A percentile compares a stretch with the other conserved stretches of the same genome.
These are phyloP conservation scores for Scomber colias DNA, from an alignment of 2,113 vertebrate species.

Conservation along the genomic window DNA sequence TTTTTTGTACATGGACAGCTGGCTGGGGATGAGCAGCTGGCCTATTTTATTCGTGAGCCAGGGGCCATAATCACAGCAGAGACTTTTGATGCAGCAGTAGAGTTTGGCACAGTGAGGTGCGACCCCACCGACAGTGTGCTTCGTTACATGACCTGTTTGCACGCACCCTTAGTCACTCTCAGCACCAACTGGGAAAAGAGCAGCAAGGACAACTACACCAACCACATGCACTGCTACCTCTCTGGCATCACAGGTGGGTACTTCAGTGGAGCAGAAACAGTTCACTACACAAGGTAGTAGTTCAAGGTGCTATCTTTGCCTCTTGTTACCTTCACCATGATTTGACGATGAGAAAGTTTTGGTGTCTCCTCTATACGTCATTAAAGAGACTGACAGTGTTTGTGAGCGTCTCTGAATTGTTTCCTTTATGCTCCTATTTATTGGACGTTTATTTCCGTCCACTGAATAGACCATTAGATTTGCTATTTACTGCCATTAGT, in stretches of 20 bases:
- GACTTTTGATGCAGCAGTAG: slow-evolving; percentile 82
- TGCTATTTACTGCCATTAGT: no score
- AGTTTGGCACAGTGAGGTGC: slow-evolving; percentile 82
- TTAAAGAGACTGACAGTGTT: no score
- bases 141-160: slow-evolving; percentile 82
- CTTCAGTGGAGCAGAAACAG: not conserved
- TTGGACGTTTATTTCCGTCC: no score
- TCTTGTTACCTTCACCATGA: no score
- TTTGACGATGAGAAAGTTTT: no score
- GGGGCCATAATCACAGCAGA: slow-evolving; percentile 79
- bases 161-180: slow-evolving; percentile 82
- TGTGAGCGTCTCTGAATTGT: no score
- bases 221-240: slow-evolving; percentile 85
- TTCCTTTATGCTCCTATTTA: no score
- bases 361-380: no score
- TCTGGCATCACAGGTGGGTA: slow-evolving; percentile 86
- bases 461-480: no score
- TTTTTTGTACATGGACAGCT: slow-evolving; percentile 58
- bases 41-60: slow-evolving; percentile 85
- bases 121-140: slow-evolving; percentile 78
- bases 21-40: slow-evolving; percentile 77
- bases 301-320: not conserved
- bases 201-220: slow-evolving; percentile 85
- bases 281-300: not conserved
- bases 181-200: slow-evolving; percentile 83